These are phyloP conservation scores for Rhadinocentrus ornatus DNA, from an alignment of 2,797 vertebrate genomes.

Conservation along the genomic window DNA sequence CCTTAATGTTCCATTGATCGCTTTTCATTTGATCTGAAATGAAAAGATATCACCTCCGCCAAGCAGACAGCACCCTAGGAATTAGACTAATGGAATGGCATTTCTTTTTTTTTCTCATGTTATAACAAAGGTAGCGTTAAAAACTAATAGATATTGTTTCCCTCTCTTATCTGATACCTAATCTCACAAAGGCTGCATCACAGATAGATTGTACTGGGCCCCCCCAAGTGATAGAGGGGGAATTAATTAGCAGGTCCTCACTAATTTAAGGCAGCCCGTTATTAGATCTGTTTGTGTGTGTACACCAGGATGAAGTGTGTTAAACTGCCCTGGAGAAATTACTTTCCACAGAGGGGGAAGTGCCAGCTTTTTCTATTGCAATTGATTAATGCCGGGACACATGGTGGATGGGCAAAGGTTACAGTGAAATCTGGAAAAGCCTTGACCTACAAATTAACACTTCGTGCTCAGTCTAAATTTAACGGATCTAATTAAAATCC, in stretches of 20 bases:
- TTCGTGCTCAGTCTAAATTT: conserved; percentile 65
- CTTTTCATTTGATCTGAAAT: conserved; percentile 80
- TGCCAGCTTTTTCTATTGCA: conserved; percentile 62
- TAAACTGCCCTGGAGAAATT: conserved; percentile 73
- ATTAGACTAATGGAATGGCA: conserved; percentile 79
- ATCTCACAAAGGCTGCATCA: conserved; percentile 75
- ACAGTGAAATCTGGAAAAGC: conserved; percentile 65
- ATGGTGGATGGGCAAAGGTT: conserved; percentile 73
- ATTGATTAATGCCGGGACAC: conserved; percentile 81
- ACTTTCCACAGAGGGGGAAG: conserved; percentile 60
- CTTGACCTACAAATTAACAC: conserved; percentile 80
- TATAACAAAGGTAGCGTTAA: conserved; percentile 72
- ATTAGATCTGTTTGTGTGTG: conserved; percentile 71
- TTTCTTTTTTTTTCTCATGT: conserved; percentile 39
- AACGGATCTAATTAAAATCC: conserved; percentile 78
- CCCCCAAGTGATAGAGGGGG: conserved; percentile 71
- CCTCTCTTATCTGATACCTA: conserved; percentile 74
- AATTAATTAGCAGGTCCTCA: conserved; percentile 81
- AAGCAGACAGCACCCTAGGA: conserved; percentile 70
- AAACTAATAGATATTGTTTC: conserved; percentile 83
- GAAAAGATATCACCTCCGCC: conserved; percentile 63
- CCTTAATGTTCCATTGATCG: conserved; percentile 80
- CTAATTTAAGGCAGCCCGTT: conserved; percentile 78
- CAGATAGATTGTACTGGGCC: conserved; percentile 73
- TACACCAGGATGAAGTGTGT: conserved; percentile 62